Percentiles rank a stretch among this genome's conserved stretches.
These are phyloP conservation scores for Stomatorhinus walkeri DNA, from an alignment of 2,797 vertebrate genomes.

Conservation along the genomic window DNA sequence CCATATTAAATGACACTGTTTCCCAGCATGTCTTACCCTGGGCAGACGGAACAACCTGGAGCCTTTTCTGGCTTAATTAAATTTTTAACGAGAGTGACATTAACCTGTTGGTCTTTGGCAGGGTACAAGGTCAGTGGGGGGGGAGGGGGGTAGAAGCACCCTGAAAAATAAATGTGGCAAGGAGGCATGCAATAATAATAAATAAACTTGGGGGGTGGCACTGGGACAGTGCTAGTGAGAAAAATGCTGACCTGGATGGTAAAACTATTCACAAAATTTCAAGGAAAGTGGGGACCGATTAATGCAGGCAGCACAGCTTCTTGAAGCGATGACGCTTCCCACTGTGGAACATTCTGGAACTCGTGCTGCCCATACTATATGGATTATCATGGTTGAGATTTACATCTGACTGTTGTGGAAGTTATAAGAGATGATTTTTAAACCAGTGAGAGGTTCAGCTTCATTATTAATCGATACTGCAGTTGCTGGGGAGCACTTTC, in stretches of 20 bases:
- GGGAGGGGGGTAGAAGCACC: background rate
- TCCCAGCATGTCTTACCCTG: background rate
- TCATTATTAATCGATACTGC: background rate
- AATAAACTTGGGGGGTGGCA: background rate
- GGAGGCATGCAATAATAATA: background rate
- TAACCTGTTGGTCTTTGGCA: background rate
- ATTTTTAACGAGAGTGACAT: constrained; percentile 2
- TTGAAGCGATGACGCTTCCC: background rate
- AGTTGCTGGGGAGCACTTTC: background rate
- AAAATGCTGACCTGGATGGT: background rate
- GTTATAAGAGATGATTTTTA: background rate
- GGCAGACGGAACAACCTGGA: background rate
- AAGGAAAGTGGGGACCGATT: background rate
- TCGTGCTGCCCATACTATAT: background rate
- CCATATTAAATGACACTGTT: constrained; percentile 12
- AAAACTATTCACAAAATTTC: background rate
- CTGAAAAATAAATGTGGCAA: background rate
- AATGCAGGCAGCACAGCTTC: background rate
- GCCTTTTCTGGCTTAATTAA: background rate
- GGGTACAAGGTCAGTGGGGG: background rate
- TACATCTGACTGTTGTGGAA: background rate
- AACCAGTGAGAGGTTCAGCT: background rate
- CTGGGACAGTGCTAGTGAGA: background rate
- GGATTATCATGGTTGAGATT: background rate
- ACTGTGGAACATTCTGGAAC: background rate